Conservation (phyloP, 2,888 invertebrate genomes). For the Exocentrus adspersus region DNA sequence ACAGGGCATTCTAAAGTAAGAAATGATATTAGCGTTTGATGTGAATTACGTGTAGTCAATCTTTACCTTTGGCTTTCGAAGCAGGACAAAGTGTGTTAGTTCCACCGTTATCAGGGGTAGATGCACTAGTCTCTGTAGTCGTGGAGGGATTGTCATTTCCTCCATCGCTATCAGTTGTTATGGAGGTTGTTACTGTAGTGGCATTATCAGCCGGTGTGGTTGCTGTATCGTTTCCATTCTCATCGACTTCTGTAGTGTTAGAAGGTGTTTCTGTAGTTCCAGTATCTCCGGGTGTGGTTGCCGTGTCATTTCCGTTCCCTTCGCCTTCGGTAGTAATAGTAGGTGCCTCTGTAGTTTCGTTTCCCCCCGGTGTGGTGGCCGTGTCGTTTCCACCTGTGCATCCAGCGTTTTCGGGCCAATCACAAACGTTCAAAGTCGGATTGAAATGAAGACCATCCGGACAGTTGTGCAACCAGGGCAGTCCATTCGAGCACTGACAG, state of each 20-base stretch:
- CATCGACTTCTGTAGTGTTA: not conserved
- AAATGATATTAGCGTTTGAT: too few relatives aligned
- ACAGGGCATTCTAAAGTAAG: slow-evolving; percentile 30
- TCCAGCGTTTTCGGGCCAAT: slow-evolving; percentile 44
- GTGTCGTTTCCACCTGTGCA: slow-evolving; percentile 34
- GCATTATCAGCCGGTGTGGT: too few relatives aligned
- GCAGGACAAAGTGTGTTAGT: not conserved
- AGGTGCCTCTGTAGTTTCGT: too few relatives aligned
- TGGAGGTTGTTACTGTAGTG: too few relatives aligned
- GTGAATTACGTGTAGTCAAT: too few relatives aligned
- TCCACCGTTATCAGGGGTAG: not conserved
- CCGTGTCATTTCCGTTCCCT: not conserved
- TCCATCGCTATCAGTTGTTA: too few relatives aligned
- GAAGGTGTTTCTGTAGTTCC: too few relatives aligned
- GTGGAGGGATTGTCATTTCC: not conserved
- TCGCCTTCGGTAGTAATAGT: not conserved
- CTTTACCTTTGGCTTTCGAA: not conserved
- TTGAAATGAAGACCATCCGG: slow-evolving; percentile 42
- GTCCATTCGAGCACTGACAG: slow-evolving; percentile 43
- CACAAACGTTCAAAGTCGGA: slow-evolving; percentile 41
- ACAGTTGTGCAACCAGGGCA: slow-evolving; percentile 36
- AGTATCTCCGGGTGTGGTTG: not conserved
- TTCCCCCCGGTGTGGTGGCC: too few relatives aligned
- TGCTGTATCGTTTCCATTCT: too few relatives aligned
- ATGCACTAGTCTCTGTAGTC: not conserved